Conservation (phyloP, 2,888 invertebrate species). For the Drosophila prolongata region DNA sequence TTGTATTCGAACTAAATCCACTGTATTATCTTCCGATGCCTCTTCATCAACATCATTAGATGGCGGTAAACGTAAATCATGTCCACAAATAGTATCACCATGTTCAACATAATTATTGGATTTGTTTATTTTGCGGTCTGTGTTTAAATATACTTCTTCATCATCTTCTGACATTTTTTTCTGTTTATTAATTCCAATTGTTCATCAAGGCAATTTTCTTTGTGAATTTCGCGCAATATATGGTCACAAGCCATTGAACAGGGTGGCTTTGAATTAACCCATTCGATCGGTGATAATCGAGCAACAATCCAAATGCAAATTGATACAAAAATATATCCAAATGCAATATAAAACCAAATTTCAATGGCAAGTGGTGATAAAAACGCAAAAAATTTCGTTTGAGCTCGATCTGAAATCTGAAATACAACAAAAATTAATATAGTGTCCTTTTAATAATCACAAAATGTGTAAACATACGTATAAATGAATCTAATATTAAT, state of each 20-base stretch:
- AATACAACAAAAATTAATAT: conserved; percentile 45
- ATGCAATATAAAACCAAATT: conserved; percentile 92
- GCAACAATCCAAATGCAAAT: conserved; percentile 93
- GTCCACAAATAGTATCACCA: conserved; percentile 13
- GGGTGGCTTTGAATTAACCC: conserved; percentile 87
- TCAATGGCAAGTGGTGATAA: conserved; percentile 93
- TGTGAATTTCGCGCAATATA: conserved; percentile 59
- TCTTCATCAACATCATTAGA: conserved; percentile 31
- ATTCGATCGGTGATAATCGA: conserved; percentile 93
- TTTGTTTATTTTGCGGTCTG: background rate
- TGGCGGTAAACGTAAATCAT: background rate
- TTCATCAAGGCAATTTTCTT: conserved; percentile 45
- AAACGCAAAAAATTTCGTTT: conserved; percentile 91
- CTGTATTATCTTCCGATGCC: conserved; percentile 58
- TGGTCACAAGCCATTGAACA: conserved; percentile 86
- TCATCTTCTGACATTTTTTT: conserved; percentile 3
- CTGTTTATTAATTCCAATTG: conserved; percentile 46
- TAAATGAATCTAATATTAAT: background rate
- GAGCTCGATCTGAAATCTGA: conserved; percentile 87
- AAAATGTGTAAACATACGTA: background rate
- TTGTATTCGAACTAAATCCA: conserved; percentile 85
- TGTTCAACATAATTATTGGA: background rate
- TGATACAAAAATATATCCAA: conserved; percentile 92
- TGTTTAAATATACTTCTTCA: background rate
- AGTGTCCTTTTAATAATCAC: background rate